Evolutionary conservation across 2,797 vertebrate species (phyloP), one percentile per base, ranked within the genome.

Genomic region (Eidolon dupreanum): DNA sequence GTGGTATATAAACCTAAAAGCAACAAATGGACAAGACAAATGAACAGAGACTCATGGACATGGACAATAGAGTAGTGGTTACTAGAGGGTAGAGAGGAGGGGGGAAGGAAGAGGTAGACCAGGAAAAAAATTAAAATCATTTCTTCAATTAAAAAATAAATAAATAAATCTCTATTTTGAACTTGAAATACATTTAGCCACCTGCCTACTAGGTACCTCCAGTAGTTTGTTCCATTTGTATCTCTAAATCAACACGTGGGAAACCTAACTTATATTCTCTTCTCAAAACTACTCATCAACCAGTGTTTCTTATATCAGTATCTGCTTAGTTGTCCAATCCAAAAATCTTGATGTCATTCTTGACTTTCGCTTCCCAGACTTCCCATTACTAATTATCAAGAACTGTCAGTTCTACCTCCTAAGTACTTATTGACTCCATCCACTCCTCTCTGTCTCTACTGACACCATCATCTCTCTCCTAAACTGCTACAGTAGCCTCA

Each of bases 341-440:
- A 88, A 85, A 81, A 36, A 81, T 77, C 13, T 85, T 78, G n/a
- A 61, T 65, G 26, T 91, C 61, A 59, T 89, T 77, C 31, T 78
- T 82, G 28, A 57, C 43, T 90, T 2, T 66, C 26, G 92, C 61
- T 93, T 22, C 38, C 41, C 33, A 91, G 81, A 82, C 38, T 24
- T 85, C 66, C 88, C 33, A 77, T 79, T 57, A 51, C 53, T 77
- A 95, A 65, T 68, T 71, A 93, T 6, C 22, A 94, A 71, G 41
- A 81, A 90, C n/a, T 65, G 61, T 57, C 86, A 55, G 15, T 84
- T 91, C 26, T 91, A 70, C 24, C 51, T 83, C 79, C 41, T 63
- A 59, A 20, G 36, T 77, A 88, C 71, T 49, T 93, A 88, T 51
- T 31, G 38, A 89, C 24, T 77, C 36, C 33, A 74, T 24, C 3